Percentiles rank a stretch among this genome's conserved stretches.
Evolutionary conservation across 2,888 invertebrate genomes (phyloP).

Genomic region (Piscicola geometra): DNA sequence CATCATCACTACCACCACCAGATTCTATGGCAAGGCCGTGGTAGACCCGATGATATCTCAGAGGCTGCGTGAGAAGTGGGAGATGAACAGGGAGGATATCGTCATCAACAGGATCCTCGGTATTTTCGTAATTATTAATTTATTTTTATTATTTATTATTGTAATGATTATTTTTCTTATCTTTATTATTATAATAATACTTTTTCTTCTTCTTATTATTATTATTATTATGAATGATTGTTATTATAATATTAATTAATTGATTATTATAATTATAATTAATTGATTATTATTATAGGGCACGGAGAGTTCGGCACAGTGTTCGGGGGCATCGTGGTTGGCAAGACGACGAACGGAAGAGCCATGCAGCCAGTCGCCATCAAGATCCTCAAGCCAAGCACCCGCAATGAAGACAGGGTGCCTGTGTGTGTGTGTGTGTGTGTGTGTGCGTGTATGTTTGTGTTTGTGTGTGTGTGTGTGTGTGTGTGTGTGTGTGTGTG

Average conservation of each 20-base stretch:
- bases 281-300: too few relatives aligned
- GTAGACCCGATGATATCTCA: not conserved
- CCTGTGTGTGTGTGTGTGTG: not conserved
- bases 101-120: not conserved
- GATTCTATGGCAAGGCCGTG: not conserved
- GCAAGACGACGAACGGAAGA: slow-evolving; percentile 71
- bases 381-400: slow-evolving; percentile 79
- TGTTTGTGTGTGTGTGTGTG: slow-evolving; percentile 14
- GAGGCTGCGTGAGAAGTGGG: slow-evolving; percentile 5
- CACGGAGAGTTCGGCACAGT: slow-evolving; percentile 89
- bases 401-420: slow-evolving; percentile 73
- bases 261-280: too few relatives aligned
- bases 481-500: slow-evolving; percentile 15
- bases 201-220: too few relatives aligned
- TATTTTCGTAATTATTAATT: too few relatives aligned
- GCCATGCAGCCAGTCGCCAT: slow-evolving; percentile 66
- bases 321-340: slow-evolving; percentile 79
- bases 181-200: too few relatives aligned
- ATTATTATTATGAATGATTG: too few relatives aligned
- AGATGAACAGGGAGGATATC: not conserved
- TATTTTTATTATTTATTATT: too few relatives aligned
- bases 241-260: too few relatives aligned
- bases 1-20: too few relatives aligned
- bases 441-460: slow-evolving; percentile 8
- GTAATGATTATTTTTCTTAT: too few relatives aligned